Base-by-base conservation (phyloP, 1,140 invertebrate species). In the Pissodes strobi region DNA sequence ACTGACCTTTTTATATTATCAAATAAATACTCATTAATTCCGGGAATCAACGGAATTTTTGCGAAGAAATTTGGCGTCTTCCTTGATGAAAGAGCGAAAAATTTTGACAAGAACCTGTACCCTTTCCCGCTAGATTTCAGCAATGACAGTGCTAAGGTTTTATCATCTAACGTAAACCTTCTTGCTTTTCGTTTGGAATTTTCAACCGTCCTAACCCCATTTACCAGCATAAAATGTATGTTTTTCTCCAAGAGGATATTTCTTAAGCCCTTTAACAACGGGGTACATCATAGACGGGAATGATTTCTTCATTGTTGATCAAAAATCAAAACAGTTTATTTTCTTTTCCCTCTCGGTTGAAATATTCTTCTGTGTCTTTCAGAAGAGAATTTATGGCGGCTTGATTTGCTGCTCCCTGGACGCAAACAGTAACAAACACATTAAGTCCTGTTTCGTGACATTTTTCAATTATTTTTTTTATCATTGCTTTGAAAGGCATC, bases 191-290 rank as follows among this genome's bases (percentile, higher is more conserved):
- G 48, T 45, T 39, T 37, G n/a, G n/a, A n/a, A n/a, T n/a, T n/a
- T n/a, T n/a, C n/a, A n/a, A n/a, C n/a, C n/a, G n/a, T n/a, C n/a
- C n/a, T n/a, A n/a, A n/a, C n/a, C n/a, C n/a, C n/a, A n/a, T n/a
- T n/a, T n/a, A n/a, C 30, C 19, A 39, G 18, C 2, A 6, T 30
- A 51, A 59, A 72, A 56, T 66, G 59, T 55, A 74, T 48, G 57
- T 76, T 37, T 64, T 77, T 73, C 3, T 46, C 72, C n/a, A 74
- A 34, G 37, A 77, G 64, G 66, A 74, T 76, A 63, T 78, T 75
- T 19, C 74, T 27, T 5, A 76, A 61, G 4, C 74, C 68, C 62
- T 76, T 76, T 17, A 77, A 65, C 8, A 78, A 53, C 77, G 74
- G 15, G 76, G 75, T 25, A 71, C 60, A 59, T 75, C 74, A 65